These are phyloP conservation scores for Amblyornis subalaris DNA, from an alignment of 2,113 vertebrate genomes.

Conservation along the genomic window DNA sequence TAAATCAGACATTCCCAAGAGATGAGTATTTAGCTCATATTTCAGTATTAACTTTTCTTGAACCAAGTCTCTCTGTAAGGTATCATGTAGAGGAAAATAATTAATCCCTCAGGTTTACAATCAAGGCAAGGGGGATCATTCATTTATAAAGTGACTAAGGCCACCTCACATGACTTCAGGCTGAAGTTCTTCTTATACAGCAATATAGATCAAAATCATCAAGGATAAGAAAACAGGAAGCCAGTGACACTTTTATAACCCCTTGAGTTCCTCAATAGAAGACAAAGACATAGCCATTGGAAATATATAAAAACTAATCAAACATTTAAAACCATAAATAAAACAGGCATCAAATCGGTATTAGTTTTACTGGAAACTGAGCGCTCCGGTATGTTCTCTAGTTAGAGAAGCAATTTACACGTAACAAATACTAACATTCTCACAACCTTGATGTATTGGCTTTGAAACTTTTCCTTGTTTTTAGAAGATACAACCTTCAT, in stretches of 20 bases:
- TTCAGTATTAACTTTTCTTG: not conserved
- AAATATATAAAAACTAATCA: not conserved
- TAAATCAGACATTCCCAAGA: not conserved
- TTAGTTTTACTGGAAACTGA: not conserved
- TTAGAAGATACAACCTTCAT: not conserved
- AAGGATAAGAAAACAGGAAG: not conserved
- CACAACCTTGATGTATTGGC: not conserved
- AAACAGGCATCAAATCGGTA: not conserved
- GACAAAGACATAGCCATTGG: not conserved
- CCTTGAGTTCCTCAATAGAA: not conserved
- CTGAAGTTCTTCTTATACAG: not conserved
- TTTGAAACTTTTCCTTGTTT: not conserved
- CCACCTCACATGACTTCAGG: not conserved
- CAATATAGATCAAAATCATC: not conserved
- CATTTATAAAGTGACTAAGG: not conserved
- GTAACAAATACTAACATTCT: not conserved
- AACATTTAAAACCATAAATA: not conserved
- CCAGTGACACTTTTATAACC: fast-evolving
- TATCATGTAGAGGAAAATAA: not conserved
- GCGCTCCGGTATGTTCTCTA: not conserved
- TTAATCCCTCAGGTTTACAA: not conserved
- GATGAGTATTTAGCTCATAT: not conserved
- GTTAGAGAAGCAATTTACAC: not conserved
- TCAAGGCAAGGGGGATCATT: not conserved
- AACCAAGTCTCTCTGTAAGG: not conserved